These are phyloP conservation scores for Panzeria rudis DNA, from an alignment of 2,888 invertebrate genomes.

Conservation along the genomic window DNA sequence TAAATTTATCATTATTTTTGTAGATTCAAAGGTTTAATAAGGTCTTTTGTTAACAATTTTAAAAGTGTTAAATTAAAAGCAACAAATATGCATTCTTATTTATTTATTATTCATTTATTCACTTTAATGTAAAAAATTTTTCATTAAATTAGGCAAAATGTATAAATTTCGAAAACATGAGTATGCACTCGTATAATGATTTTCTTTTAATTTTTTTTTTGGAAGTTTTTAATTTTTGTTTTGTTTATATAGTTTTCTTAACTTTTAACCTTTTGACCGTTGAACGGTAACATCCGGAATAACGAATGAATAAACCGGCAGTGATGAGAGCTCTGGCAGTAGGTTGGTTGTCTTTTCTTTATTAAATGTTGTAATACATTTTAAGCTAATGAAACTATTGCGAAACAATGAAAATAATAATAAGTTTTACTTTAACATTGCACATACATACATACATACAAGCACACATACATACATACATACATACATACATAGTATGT, in stretches of 20 bases:
- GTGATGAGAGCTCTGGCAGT: background rate
- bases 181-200: slow-evolving; percentile 1
- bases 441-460: too few species aligned
- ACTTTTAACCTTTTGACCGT: slow-evolving; percentile 66
- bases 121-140: slow-evolving; percentile 3
- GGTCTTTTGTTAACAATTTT: slow-evolving; percentile 43
- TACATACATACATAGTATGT: too few species aligned
- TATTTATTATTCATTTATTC: slow-evolving; percentile 16
- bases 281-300: slow-evolving; percentile 66
- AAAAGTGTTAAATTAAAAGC: slow-evolving; percentile 12
- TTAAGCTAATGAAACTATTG: slow-evolving; percentile 41
- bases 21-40: slow-evolving; percentile 23
- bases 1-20: background rate
- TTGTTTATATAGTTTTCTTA: slow-evolving; percentile 48
- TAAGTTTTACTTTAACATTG: slow-evolving; percentile 13
- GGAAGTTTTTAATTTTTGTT: slow-evolving; percentile 3
- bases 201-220: slow-evolving; percentile 49
- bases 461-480: too few species aligned
- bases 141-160: slow-evolving; percentile 12
- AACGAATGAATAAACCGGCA: slow-evolving; percentile 12
- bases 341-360: slow-evolving; percentile 17
- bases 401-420: slow-evolving; percentile 39
- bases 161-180: background rate
- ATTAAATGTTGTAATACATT: slow-evolving; percentile 36
- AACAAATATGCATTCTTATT: slow-evolving; percentile 46